Percentiles rank a stretch among this genome's conserved stretches.
phyloP scores from a whole-genome alignment of 2,888 invertebrate species.

The Tiphia femorata region DNA sequence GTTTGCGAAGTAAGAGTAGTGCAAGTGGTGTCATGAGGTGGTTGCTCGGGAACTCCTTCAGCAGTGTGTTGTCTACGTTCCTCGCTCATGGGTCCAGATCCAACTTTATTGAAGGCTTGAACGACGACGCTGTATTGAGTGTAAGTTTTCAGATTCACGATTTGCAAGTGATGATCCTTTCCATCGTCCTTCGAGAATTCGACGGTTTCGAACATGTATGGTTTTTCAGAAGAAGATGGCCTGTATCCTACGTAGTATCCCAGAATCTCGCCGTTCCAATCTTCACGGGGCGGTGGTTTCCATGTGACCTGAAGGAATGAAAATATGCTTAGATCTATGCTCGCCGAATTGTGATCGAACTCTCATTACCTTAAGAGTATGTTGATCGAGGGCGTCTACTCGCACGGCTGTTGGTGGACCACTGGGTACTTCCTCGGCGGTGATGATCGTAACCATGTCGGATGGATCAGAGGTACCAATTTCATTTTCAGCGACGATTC shows the following conservation, averaged over 20 bases:
- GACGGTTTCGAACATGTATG: constrained; percentile 91
- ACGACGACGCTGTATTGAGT: constrained; percentile 97
- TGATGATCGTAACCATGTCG: constrained; percentile 93
- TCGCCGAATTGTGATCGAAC: not conserved
- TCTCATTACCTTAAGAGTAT: constrained; percentile 75
- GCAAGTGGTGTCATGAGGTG: constrained; percentile 92
- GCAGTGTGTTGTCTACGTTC: constrained; percentile 93
- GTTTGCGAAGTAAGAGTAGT: constrained; percentile 94
- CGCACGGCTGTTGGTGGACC: constrained; percentile 87
- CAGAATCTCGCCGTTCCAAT: constrained; percentile 93
- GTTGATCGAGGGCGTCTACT: constrained; percentile 89
- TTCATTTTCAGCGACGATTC: constrained; percentile 94
- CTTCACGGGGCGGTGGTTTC: constrained; percentile 90
- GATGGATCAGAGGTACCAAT: constrained; percentile 94
- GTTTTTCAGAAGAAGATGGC: constrained; percentile 85
- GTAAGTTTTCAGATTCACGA: constrained; percentile 88
- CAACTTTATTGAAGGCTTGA: constrained; percentile 94
- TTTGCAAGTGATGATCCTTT: constrained; percentile 88
- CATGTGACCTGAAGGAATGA: constrained; percentile 77
- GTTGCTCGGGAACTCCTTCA: constrained; percentile 93
- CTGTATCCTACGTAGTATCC: constrained; percentile 94
- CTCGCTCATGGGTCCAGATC: constrained; percentile 90
- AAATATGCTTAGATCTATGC: not conserved
- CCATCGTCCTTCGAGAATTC: constrained; percentile 93
- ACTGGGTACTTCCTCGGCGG: constrained; percentile 92